Percentiles rank a stretch among this genome's conserved stretches.
Evolutionary conservation across 2,888 invertebrate genomes (phyloP).

Genomic region (Amblyteles armatorius): DNA sequence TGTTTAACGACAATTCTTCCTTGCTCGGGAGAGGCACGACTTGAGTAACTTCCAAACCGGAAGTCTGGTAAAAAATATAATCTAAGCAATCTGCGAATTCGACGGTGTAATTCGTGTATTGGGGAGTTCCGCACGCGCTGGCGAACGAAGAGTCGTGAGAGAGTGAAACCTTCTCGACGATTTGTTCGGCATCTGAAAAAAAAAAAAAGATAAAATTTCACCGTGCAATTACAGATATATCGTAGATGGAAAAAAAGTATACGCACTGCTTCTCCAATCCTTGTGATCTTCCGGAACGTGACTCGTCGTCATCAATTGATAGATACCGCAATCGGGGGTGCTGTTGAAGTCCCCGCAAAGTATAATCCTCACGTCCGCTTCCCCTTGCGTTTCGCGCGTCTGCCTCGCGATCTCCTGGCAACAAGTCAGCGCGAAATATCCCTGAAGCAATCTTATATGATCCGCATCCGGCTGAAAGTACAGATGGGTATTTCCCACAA

Average conservation of each 20-base stretch:
- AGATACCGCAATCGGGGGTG: constrained; percentile 93
- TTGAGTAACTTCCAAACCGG: constrained; percentile 88
- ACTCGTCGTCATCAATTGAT: constrained; percentile 91
- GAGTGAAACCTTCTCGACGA: constrained; percentile 88
- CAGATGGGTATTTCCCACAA: constrained; percentile 95
- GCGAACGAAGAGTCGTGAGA: constrained; percentile 88
- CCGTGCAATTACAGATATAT: constrained; percentile 25
- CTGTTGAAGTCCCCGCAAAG: constrained; percentile 98
- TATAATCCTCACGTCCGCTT: constrained; percentile 88
- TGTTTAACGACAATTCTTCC: constrained; percentile 90
- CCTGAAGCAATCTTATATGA: constrained; percentile 95
- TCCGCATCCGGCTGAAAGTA: constrained; percentile 97
- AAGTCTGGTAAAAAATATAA: constrained; percentile 94
- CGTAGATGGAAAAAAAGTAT: constrained; percentile 5
- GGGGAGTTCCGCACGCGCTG: constrained; percentile 94
- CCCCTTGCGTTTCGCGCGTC: constrained; percentile 78
- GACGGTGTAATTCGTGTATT: constrained; percentile 93
- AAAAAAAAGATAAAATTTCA: constrained; percentile 38
- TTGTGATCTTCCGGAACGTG: constrained; percentile 87
- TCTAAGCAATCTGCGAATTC: constrained; percentile 95
- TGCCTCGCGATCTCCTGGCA: constrained; percentile 87
- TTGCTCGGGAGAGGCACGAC: constrained; percentile 93
- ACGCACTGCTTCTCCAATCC: constrained; percentile 93
- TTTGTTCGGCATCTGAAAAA: constrained; percentile 88
- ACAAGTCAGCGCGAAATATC: constrained; percentile 90